Evolutionary conservation across 1,140 invertebrate genomes (phyloP), one percentile per base, ranked within the genome.

Genomic region (Heliconius nattereri): DNA sequence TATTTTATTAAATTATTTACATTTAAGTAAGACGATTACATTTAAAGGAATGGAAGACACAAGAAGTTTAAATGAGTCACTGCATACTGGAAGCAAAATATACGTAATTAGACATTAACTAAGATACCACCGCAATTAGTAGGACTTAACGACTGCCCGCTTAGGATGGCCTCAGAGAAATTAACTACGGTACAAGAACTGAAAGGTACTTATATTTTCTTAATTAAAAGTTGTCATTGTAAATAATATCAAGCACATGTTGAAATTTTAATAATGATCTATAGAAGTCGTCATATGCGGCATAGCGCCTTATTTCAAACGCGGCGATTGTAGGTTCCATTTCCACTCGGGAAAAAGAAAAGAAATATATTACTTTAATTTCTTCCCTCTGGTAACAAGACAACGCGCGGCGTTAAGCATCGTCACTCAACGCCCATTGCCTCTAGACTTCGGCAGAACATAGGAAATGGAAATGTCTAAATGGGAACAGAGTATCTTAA

Each of bases 131-230:
- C 60, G 79, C 83, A 81, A 82, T 85, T 83, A 85, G 78, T 80
- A 73, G 70, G 79, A 76, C 82, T 81, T 83, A 85, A 85, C 84
- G 84, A 83, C 84, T 80, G 76, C 74, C 80, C 80, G 83, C 79
- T 81, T 81, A 78, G 83, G 81, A 54, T 76, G 54, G 77, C 57
- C 84, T 72, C 71, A 75, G 71, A 70, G 76, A 85, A 83, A 85
- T 83, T 85, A 85, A 85, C 78, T 81, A 81, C 26, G 45, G 19
- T 70, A 45, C 23, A 29, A 52, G 29, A 77, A 35, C 49, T 23
- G 37, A 77, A 52, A 45, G 23, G 49, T 23, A 23, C 9, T 66
- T 66, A 66, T 26, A 29, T 66, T 66, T 29, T 66, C 23, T 26
- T 29, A 66, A 66, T 66, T 66, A 66, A 66, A 66, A 66, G 23